These are phyloP conservation scores for Salarias fasciatus DNA, from an alignment of 2,797 vertebrate genomes.

Conservation along the genomic window DNA sequence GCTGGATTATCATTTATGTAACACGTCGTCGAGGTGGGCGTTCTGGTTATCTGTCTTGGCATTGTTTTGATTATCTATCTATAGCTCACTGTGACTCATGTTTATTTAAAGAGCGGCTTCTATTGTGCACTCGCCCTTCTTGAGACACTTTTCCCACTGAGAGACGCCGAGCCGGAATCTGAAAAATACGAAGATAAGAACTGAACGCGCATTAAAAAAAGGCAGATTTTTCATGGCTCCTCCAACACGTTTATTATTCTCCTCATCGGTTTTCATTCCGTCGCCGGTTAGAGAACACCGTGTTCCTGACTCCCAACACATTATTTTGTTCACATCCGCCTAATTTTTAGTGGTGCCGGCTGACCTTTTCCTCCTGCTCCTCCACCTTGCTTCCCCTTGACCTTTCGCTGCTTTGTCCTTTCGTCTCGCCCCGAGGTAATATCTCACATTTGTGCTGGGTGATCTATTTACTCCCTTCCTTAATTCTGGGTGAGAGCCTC, in stretches of 20 bases:
- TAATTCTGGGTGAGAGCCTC: background rate
- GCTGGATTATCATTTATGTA: constrained; percentile 62
- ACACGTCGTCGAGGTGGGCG: constrained; percentile 45
- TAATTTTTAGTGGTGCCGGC: constrained; percentile 54
- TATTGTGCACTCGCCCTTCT: too few relatives aligned
- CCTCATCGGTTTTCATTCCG: constrained; percentile 32
- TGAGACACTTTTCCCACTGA: too few relatives aligned
- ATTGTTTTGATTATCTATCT: constrained; percentile 19
- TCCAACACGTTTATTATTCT: constrained; percentile 14
- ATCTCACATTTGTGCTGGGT: constrained; percentile 64
- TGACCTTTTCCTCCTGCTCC: constrained; percentile 72
- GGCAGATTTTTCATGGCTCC: too few relatives aligned
- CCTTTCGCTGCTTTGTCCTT: constrained; percentile 76
- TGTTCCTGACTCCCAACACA: constrained; percentile 29
- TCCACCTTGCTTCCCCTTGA: constrained; percentile 73
- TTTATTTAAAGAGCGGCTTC: background rate
- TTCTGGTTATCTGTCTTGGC: constrained; percentile 59
- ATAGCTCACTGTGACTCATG: constrained; percentile 18
- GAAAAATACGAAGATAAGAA: too few relatives aligned
- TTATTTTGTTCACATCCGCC: constrained; percentile 60
- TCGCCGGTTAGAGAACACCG: constrained; percentile 38
- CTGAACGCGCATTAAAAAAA: too few relatives aligned
- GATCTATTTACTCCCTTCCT: constrained; percentile 76
- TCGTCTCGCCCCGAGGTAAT: constrained; percentile 70
- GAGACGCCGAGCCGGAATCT: too few relatives aligned